Evolutionary conservation across 2,113 vertebrate species (phyloP), one percentile per base, ranked within the genome.

Genomic region (Willisornis vidua): DNA sequence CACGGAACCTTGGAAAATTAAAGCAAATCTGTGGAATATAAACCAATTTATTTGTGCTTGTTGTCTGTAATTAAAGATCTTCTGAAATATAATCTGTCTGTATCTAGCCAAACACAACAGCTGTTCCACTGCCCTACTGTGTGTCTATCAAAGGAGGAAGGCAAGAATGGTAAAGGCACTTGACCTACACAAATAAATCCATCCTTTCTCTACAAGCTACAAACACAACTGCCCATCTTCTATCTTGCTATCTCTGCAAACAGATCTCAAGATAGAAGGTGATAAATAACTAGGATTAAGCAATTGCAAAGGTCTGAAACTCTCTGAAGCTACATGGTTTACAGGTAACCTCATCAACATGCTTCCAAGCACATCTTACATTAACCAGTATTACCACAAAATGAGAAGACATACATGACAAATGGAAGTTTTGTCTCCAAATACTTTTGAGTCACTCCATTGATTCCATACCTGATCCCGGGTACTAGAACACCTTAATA

Each of bases 41-140:
- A 91, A 89, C 14, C 41, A 82, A 26, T 45, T 77, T 81, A 39
- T 84, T 82, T n/a, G 65, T 92, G 68, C 35, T 81, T 75, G 46
- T 72, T 94, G 85, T 92, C 82, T 75, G 76, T 89, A 92, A 92
- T 94, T 89, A 85, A 91, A 89, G 62, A 67, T 79, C 45, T 90
- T 39, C 63, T 79, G 74, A 89, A 92, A 81, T 35, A 52, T 19
- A 57, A 89, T 76, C 77, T 81, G 70, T 45, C 45, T 9, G 2
- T 68, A 78, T 78, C 65, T 63, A 80, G 48, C 48, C 61, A 67
- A 62, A 92, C 62, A 79, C 65, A 67, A 55, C 51, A 90, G 62
- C 65, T 81, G 19, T 66, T 85, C 31, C 33, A 74, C 19, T 43
- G 54, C 57, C 49, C 73, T 68, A 22, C 59, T 10, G 17, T 33